phyloP scores from a whole-genome alignment of 2,797 vertebrate species.

The Ceryle rudis region DNA sequence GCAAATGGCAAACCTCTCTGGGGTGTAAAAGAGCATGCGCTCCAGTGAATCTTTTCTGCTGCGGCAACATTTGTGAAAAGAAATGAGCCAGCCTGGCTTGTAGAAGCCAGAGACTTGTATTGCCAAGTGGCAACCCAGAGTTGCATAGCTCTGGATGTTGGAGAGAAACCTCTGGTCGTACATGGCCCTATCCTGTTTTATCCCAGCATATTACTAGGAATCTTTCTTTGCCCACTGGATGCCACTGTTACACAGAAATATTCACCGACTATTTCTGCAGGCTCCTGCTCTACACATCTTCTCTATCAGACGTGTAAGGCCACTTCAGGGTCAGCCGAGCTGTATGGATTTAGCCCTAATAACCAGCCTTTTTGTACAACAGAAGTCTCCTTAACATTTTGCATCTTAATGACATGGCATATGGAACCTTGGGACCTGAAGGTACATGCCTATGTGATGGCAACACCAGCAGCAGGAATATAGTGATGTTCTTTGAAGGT shows the following conservation, averaged over 20 bases:
- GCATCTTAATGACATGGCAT: not conserved
- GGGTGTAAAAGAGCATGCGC: not conserved
- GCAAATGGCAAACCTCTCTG: not conserved
- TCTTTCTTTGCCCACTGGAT: constrained; percentile 31
- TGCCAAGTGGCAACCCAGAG: not conserved
- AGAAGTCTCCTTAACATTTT: not conserved
- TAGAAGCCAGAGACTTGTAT: too few species aligned
- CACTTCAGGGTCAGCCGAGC: not conserved
- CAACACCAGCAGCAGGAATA: not conserved
- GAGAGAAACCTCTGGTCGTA: not conserved
- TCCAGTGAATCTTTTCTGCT: not conserved
- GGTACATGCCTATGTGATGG: not conserved
- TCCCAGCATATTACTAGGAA: not conserved
- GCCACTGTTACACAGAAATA: constrained; percentile 41
- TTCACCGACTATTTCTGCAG: rapidly evolving
- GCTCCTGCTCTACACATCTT: not conserved
- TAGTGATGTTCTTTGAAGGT: not conserved
- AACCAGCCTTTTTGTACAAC: not conserved
- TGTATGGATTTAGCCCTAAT: rapidly evolving
- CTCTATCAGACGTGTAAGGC: not conserved
- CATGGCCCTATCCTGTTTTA: rapidly evolving
- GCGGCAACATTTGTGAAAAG: not conserved
- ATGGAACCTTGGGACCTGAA: rapidly evolving
- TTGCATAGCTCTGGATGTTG: not conserved
- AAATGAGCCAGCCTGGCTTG: not conserved